Evolutionary conservation across 2,113 vertebrate genomes (phyloP).

Genomic region (Pipa parva): DNA sequence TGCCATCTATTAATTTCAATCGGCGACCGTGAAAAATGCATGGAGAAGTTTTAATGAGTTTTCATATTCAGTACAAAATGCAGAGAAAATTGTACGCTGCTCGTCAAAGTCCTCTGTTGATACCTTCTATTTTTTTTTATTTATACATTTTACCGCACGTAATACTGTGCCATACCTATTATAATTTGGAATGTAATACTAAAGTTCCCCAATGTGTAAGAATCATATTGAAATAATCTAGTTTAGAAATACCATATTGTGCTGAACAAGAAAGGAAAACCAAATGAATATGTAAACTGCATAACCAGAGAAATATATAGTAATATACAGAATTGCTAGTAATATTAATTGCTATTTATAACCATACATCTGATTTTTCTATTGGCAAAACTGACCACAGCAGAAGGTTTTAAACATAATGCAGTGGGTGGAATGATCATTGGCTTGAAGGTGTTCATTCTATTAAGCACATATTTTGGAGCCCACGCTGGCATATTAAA

Average conservation of each 20-base stretch:
- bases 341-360: background rate
- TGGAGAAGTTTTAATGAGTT: too few relatives aligned
- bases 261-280: background rate
- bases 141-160: too few relatives aligned
- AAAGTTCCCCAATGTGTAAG: background rate
- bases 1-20: too few relatives aligned
- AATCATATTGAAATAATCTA: background rate
- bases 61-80: too few relatives aligned
- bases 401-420: conserved; percentile 12
- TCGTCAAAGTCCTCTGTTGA: too few relatives aligned
- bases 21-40: too few relatives aligned
- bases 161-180: too few relatives aligned
- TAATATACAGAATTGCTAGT: background rate
- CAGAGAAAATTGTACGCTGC: too few relatives aligned
- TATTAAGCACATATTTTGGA: background rate
- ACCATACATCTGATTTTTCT: background rate
- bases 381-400: conserved; percentile 9
- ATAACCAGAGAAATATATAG: background rate
- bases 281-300: background rate
- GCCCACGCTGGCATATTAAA: too few relatives aligned
- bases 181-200: background rate
- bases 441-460: background rate
- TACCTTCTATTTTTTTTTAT: too few relatives aligned
- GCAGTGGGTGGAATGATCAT: conserved; percentile 15
- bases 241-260: background rate